Percentiles rank a stretch among this genome's conserved stretches.
Evolutionary conservation across 2,113 vertebrate genomes (phyloP).

Genomic region (Menidia beryllina): DNA sequence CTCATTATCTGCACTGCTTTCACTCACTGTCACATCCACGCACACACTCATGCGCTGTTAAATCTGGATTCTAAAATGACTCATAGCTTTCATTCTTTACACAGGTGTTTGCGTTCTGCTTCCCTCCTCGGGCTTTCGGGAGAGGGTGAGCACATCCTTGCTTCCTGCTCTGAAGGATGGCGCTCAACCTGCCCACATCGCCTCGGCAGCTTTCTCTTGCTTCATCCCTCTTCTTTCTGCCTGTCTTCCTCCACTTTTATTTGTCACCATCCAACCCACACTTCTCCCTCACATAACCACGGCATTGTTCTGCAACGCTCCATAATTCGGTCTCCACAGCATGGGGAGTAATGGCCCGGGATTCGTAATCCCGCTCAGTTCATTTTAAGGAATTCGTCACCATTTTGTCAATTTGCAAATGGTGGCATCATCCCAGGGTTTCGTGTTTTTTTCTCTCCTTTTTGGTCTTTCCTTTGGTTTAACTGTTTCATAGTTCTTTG

Average conservation of each 20-base stretch:
- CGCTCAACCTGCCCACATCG: constrained; percentile 63
- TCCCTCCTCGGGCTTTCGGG: constrained; percentile 48
- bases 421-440: too few species aligned
- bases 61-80: constrained; percentile 58
- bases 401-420: too few species aligned
- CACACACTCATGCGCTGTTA: constrained; percentile 43
- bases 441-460: too few species aligned
- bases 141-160: constrained; percentile 54
- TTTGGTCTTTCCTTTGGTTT: too few species aligned
- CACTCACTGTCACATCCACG: constrained; percentile 41
- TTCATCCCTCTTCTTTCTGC: constrained; percentile 53
- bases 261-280: constrained; percentile 69
- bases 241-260: constrained; percentile 64
- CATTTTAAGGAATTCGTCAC: background rate
- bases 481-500: too few species aligned
- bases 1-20: constrained; percentile 60
- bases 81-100: constrained; percentile 59
- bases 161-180: constrained; percentile 53
- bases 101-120: constrained; percentile 63
- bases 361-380: constrained; percentile 20
- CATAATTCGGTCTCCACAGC: constrained; percentile 28
- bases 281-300: constrained; percentile 43
- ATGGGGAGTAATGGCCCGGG: constrained; percentile 27
- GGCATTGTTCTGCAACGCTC: constrained; percentile 25
- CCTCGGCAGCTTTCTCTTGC: constrained; percentile 48